Base-by-base conservation (phyloP, 2,888 invertebrate species). In the Xiphydria camelus region DNA sequence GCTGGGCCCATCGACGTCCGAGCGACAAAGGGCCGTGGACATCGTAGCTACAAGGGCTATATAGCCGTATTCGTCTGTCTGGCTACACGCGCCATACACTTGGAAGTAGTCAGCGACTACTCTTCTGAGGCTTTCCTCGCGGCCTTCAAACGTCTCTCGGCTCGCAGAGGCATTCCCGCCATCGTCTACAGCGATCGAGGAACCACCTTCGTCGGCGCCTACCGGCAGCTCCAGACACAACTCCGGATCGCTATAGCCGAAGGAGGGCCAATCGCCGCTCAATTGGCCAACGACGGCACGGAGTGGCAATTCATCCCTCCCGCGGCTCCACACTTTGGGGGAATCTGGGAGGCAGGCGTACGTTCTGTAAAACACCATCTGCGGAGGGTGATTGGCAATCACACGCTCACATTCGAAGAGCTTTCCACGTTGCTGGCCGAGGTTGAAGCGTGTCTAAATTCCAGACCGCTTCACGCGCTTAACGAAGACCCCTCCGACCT, bases 151-250 rank as follows among this genome's bases (percentile, higher is more conserved):
- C 42, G 63, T 23, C 64, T 66, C 23, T 41, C 51, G 0, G 41
- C 57, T 7, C 41, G 62, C 15, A 40, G 63, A 17, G 61, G 64
- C 0, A 19, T 36, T 1, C 50, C 52, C 5, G 5, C n/a, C 0
- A 38, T 47, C 6, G 31, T 62, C 5, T 47, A 53, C 31, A 57
- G 55, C 31, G 66, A 69, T 35, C 59, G 59, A 26, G 65, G 64
- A 2, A 61, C 57, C 4, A 67, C 55, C 29, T 68, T 68, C 37
- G 40, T 53, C 1, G 62, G 62, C 7, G 65, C 66, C 7, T 37
- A 50, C 12, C 47, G 44, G 3, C 53, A 56, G 31, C 25, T 62
- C 3, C 43, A n/a, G n/a, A n/a, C n/a, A n/a, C n/a, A n/a, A n/a
- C n/a, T n/a, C n/a, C n/a, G n/a, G n/a, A n/a, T n/a, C n/a, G n/a